Evolutionary conservation across 2,113 vertebrate species (phyloP).

Genomic region (Atlantisia rogersi): DNA sequence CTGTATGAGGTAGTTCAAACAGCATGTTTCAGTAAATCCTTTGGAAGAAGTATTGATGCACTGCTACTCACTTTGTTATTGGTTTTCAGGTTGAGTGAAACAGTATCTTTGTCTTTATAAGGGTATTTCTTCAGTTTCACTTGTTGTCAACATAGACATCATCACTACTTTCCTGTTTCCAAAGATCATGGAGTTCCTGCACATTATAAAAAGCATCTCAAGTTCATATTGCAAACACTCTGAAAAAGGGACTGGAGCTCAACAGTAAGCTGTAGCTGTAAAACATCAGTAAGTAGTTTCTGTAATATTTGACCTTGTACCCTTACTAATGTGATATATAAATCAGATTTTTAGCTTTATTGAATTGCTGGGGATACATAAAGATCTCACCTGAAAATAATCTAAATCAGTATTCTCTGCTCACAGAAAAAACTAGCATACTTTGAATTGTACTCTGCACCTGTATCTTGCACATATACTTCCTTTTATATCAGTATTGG

Average conservation of each 20-base stretch:
- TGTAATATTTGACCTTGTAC: not conserved
- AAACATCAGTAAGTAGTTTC: not conserved
- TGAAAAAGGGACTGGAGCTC: not conserved
- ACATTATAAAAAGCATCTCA: not conserved
- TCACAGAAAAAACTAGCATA: not conserved
- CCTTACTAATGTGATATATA: not conserved
- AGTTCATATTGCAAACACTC: not conserved
- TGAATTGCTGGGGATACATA: not conserved
- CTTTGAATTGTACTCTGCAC: not conserved
- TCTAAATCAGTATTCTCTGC: not conserved
- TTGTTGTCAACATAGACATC: not conserved
- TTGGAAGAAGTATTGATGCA: not conserved
- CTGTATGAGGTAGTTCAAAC: not conserved
- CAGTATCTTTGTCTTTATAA: not conserved
- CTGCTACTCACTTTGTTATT: not conserved
- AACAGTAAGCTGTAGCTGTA: not conserved
- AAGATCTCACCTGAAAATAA: not conserved
- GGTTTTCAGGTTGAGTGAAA: not conserved
- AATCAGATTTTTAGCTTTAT: slow-evolving; percentile 6
- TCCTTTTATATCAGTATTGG: not conserved
- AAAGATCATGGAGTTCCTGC: not conserved
- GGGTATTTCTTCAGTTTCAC: not conserved
- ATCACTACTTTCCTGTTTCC: not conserved
- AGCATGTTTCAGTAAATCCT: not conserved
- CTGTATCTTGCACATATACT: not conserved